Evolutionary conservation across 2,797 vertebrate species (phyloP).

Genomic region (Galaxias olidus): DNA sequence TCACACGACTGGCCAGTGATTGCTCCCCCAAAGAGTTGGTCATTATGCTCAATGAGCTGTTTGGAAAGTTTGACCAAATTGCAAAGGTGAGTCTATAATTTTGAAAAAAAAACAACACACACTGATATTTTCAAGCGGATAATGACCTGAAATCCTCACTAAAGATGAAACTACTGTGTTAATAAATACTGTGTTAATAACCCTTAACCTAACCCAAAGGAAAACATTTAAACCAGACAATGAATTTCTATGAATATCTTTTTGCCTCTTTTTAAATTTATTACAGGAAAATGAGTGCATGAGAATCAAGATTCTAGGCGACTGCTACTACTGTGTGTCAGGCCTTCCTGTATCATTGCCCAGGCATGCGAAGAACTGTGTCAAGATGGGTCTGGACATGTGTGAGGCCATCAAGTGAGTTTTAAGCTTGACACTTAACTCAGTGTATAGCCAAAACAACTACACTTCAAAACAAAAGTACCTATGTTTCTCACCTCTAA

Average conservation of each 20-base stretch:
- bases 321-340: constrained; percentile 98
- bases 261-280: constrained; percentile 20
- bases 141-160: background rate
- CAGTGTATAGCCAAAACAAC: too few species aligned
- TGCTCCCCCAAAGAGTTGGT: constrained; percentile 97
- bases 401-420: constrained; percentile 99
- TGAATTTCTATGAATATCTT: background rate
- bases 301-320: constrained; percentile 98
- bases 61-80: constrained; percentile 98
- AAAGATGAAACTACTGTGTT: background rate
- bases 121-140: background rate
- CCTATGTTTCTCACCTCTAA: too few species aligned
- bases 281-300: constrained; percentile 97
- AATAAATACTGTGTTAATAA: too few species aligned
- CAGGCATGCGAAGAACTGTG: constrained; percentile 94
- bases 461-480: too few species aligned
- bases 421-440: background rate
- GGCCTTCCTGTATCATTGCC: constrained; percentile 95
- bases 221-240: background rate
- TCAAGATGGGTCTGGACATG: constrained; percentile 99
- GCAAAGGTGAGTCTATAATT: constrained; percentile 85
- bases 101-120: background rate
- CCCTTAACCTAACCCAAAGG: too few species aligned
- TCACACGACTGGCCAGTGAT: constrained; percentile 95
- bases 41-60: constrained; percentile 95